Base-by-base conservation (phyloP, 2,113 vertebrate genomes). In the Xenopus laevis region DNA sequence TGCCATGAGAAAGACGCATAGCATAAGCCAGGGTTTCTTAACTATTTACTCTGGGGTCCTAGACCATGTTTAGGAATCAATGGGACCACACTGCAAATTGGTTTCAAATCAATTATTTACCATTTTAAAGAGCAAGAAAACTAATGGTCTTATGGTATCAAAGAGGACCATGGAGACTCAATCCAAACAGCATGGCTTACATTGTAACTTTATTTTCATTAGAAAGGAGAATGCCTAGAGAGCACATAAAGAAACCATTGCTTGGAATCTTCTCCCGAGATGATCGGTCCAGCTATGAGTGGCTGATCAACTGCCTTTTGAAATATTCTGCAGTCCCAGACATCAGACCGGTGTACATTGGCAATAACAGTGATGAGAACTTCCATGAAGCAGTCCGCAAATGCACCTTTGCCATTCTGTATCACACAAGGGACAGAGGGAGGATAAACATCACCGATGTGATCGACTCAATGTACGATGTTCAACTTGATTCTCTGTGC, bases 321-420 rank as follows among this genome's bases (percentile, higher is more conserved):
- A 23, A 33, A 21, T 68, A 33, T 17, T 13, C 44, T 21, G 17
- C 68, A 4, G n/a, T n/a, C 10, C 12, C 20, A 8, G 52, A 71
- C 12, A 46, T 71, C 68, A 55, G n/a, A 0, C 4, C 12, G 13
- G 33, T 46, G 11, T 6, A 0, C 5, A 71, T 71, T 40, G 20
- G 7, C 17, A 71, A 71, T 71, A 3, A 60, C 20, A 13, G 11
- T 18, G 1, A 4, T 13, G 1, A n/a, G 5, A 5, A 6, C 23
- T 55, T 57, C 7, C 17, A 10, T 12, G 40, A 57, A 6, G 45
- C 18, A 33, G 53, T 55, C 17, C 17, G 1, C 15, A 55, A 55
- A 16, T 55, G 53, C 53, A 45, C 68, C 20, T 71, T 59, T 23
- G 68, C 55, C 44, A 71, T 71, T 71, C 10, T 71, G 18, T 71